Base-by-base conservation (phyloP, 1,140 invertebrate species). In the Drosophila trapezifrons region DNA sequence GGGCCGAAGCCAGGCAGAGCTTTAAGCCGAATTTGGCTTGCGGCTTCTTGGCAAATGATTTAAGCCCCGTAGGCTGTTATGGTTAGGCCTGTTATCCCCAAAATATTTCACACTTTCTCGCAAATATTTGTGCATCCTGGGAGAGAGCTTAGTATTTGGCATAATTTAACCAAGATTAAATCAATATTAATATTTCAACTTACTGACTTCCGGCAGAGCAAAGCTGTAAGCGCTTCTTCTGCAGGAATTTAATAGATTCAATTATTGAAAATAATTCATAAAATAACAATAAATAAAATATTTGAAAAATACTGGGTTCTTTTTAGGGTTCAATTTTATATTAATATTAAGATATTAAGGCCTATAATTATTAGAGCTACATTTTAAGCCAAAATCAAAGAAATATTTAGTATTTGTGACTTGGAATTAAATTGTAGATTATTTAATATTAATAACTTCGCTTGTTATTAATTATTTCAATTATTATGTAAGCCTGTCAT, bases 101-200 rank as follows among this genome's bases (percentile, higher is more conserved):
- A 37, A 42, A 46, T 46, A 63, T 63, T 65, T 65, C 57, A 65
- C 63, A 63, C 63, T 65, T 62, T 27, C 29, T 20, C 3, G n/a
- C 29, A 62, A 62, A 65, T 65, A 65, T 65, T 65, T 65, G 40
- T 42, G 35, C 54, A 59, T 32, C n/a, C 17, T 13, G 37, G 54
- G 6, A 18, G 17, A 13, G n/a, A 7, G 55, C 25, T 60, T 15
- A 20, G 60, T n/a, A n/a, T 59, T 40, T 38, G 25, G 29, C 40
- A 45, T 27, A 65, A 46, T 65, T 65, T 29, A 65, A 46, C 40
- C 42, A 32, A 37, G 29, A 63, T 63, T 63, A 27, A 62, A 63
- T 35, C 22, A 13, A 65, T 32, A 46, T 46, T 63, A 63, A 65
- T 65, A 37, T 63, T 45, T 32, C n/a, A 60, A 40, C 35, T 40